Base-by-base conservation (phyloP, 2,888 invertebrate species). In the Idaea biselata region DNA sequence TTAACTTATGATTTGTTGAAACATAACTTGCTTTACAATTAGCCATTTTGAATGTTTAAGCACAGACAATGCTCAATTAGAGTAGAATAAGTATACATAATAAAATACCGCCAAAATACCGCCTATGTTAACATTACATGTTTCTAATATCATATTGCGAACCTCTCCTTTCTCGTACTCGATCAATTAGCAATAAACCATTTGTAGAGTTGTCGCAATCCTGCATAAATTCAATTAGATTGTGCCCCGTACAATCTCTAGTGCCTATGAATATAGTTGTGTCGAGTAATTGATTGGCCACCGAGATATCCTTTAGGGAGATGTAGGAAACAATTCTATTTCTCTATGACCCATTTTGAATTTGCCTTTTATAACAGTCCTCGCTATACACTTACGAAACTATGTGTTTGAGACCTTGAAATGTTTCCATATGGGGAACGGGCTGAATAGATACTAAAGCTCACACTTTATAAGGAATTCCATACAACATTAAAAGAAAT, bases 181-280 rank as follows among this genome's bases (percentile, higher is more conserved):
- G 80, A 88, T 88, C 87, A 87, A 88, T 88, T 87, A 88, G 80
- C 80, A 82, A 81, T 87, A 85, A 87, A 86, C 80, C 78, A 83
- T 83, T 85, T 84, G 78, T 74, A 76, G 74, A 73, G 74, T 79
- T 78, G 80, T 80, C 79, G 79, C 78, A 80, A 80, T 83, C 79
- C 83, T 82, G 84, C 86, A 88, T 88, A 88, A 87, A 89, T 89
- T 88, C 87, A 89, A 89, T 89, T 87, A 88, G 81, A 79, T 70
- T 76, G 73, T 75, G 74, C 72, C 72, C 74, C 75, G 70, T 71
- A 79, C 82, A 79, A 80, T 80, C 76, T 78, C 78, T 78, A 77
- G 71, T 76, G 78, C 78, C 79, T 78, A 74, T 73, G 67, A 25
- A 83, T 81, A 79, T 80, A 79, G 82, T 78, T 83, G 82, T 83